These are phyloP conservation scores for Drosophila nebulosa DNA, from an alignment of 1,140 invertebrate species.

Conservation along the genomic window DNA sequence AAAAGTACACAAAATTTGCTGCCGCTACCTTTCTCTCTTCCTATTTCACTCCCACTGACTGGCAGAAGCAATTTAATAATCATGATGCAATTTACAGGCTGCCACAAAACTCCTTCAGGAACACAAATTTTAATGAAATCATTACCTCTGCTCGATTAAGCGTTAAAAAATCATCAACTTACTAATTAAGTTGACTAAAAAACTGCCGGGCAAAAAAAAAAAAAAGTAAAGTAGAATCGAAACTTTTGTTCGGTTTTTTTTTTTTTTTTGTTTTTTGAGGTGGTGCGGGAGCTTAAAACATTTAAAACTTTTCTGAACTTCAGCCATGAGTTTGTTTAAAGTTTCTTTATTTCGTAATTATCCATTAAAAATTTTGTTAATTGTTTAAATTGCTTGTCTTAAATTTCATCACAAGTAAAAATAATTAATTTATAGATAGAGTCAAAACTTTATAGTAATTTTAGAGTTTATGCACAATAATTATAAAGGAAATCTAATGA, in stretches of 20 bases:
- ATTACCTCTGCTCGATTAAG: slow-evolving; percentile 66
- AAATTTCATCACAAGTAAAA: slow-evolving; percentile 39
- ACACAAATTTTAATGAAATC: slow-evolving; percentile 53
- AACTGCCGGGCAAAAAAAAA: slow-evolving; percentile 10
- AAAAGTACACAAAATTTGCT: slow-evolving; percentile 20
- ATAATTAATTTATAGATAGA: slow-evolving; percentile 24
- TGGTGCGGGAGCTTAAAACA: not conserved
- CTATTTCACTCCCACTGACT: not conserved
- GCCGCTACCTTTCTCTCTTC: not conserved
- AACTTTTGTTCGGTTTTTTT: slow-evolving; percentile 26
- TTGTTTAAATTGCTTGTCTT: slow-evolving; percentile 42
- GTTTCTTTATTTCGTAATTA: not conserved
- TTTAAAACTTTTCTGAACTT: slow-evolving; percentile 2
- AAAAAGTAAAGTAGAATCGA: slow-evolving; percentile 3
- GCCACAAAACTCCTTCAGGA: not conserved
- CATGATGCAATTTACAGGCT: slow-evolving; percentile 61
- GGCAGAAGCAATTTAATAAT: slow-evolving; percentile 70
- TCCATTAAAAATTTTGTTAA: slow-evolving; percentile 35
- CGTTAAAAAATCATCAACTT: slow-evolving; percentile 75
- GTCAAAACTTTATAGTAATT: slow-evolving; percentile 52
- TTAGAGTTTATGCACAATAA: slow-evolving; percentile 22
- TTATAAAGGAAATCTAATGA: slow-evolving; percentile 7
- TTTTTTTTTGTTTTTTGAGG: not conserved
- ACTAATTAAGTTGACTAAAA: slow-evolving; percentile 74
- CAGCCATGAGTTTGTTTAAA: not conserved